Base-by-base conservation (phyloP, 1,140 invertebrate genomes). In the Pachypsylla venusta region DNA sequence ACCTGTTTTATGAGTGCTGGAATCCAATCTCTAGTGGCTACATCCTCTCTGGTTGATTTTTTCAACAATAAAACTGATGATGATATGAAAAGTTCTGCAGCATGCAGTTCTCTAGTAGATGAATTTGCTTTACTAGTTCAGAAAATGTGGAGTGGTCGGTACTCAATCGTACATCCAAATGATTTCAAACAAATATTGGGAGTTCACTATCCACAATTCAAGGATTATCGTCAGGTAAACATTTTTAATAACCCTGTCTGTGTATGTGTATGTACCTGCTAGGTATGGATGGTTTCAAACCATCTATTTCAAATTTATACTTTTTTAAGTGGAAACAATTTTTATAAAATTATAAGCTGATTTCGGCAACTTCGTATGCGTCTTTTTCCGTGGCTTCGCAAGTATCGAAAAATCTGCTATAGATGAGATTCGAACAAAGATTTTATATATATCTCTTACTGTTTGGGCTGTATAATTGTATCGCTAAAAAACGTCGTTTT, bases 1-100 rank as follows among this genome's bases (percentile, higher is more conserved):
- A 84, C 81, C 2, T 85, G 82, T 65, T 85, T 84, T 66, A 84
- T 85, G 82, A 82, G 81, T 67, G 75, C 82, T 25, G 82, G 80
- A 1, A 68, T 84, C 20, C 83, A 84, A 67, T 81, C 80, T 69
- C 70, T 84, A 26, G 70, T 77, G 54, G 75, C 75, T 16, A 77
- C 78, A 10, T 72, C 74, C 1, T 71, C 76, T 19, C 71, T 83
- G 1, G 67, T 80, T 24, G 71, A 73, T 64, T 79, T 74, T 66
- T 79, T 81, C 64, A 68, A 79, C 28, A 70, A 76, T 48, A 61
- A 72, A 59, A 56, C 48, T 39, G 66, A 68, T 68, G 59, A 73
- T 70, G 62, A 75, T 74, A 65, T 62, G 70, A 42, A 67, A 14
- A 59, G 39, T 66, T 55, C 68, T 42, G 19, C 59, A 2, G 13